Evolutionary conservation across 2,888 invertebrate genomes (phyloP), one percentile per base, ranked within the genome.

Genomic region (Craniophora ligustri): DNA sequence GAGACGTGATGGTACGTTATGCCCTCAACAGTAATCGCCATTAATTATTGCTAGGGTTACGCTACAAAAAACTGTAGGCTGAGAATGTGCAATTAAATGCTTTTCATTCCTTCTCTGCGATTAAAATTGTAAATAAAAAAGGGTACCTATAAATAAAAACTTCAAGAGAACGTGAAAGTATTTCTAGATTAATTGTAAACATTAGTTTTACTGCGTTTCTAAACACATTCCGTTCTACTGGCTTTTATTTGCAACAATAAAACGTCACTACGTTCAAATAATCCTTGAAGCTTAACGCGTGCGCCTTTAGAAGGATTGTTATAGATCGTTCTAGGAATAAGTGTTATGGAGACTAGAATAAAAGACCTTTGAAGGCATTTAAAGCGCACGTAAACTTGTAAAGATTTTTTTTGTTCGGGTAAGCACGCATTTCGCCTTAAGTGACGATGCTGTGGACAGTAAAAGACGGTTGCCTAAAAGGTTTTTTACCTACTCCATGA

Each of bases 171-270:
- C 53, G 58, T 58, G 50, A 67, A 67, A 73, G 65, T 72, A 67
- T 68, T 71, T 51, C 49, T 47, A 61, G 66, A 75, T 74, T 76
- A 76, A 76, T 77, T 72, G 62, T 63, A 57, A 72, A 69, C 78
- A 75, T 78, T 71, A 73, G 72, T 72, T 75, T 79, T 72, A 76
- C 68, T 63, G 56, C 75, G 50, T 61, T 55, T 34, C 36, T 47
- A 53, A 53, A 78, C 72, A 78, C 72, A 75, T 79, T 78, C 62
- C 68, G 53, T 75, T 72, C 71, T 65, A 63, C 72, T 69, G 70
- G 72, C 56, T 84, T 86, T 86, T 84, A 85, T 80, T 80, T 74
- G 72, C 69, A 69, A 72, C 79, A 77, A 76, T 86, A 82, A 86
- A 86, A 84, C 72, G 77, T 72, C 75, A 76, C 78, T 76, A 68